Evolutionary conservation across 2,113 vertebrate genomes (phyloP).

Genomic region (Galemys pyrenaicus): DNA sequence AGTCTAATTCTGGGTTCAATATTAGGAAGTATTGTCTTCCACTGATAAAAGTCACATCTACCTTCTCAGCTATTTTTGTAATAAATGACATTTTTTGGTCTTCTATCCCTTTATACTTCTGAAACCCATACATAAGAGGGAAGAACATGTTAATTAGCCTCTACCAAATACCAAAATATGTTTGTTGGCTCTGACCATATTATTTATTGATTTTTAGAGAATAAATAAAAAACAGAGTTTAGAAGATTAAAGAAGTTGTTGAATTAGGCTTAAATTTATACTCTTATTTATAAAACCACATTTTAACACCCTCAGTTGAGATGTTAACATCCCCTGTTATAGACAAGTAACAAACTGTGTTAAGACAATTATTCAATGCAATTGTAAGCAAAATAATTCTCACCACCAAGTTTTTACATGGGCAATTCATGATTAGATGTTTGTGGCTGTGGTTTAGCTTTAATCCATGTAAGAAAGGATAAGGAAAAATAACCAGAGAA

Average conservation of each 20-base stretch:
- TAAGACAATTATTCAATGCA: background rate
- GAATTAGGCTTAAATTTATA: constrained; percentile 31
- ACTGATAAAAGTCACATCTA: background rate
- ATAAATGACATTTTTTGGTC: background rate
- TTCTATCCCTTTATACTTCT: background rate
- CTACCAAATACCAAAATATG: background rate
- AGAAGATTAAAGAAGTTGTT: constrained; percentile 26
- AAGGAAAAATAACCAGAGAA: background rate
- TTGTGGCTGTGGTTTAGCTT: constrained; percentile 28
- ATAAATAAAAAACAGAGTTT: background rate
- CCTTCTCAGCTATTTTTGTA: background rate
- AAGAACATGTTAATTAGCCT: background rate
- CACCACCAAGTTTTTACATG: background rate
- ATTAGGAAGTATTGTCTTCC: background rate
- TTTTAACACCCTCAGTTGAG: background rate
- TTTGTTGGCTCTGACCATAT: background rate
- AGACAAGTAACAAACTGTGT: background rate
- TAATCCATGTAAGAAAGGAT: background rate
- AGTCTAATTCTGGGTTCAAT: background rate
- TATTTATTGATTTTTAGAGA: constrained; percentile 35
- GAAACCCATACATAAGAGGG: background rate
- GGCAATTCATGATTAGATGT: background rate
- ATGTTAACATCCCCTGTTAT: constrained; percentile 6
- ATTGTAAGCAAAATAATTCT: constrained; percentile 1
- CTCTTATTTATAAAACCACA: constrained; percentile 47